Base-by-base conservation (phyloP, 2,113 vertebrate species). In the Stigmatopora nigra region DNA sequence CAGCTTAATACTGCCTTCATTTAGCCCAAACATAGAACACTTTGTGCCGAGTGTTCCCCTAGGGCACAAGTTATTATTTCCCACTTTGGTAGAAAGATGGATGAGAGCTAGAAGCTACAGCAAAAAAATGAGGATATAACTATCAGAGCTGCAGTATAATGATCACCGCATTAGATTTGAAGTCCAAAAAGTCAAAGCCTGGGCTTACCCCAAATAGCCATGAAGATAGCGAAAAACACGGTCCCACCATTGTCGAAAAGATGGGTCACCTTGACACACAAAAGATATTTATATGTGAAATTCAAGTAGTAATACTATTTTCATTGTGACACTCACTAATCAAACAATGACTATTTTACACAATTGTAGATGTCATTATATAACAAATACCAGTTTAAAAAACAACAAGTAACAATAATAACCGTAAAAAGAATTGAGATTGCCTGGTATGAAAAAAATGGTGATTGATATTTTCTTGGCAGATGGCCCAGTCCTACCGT, bases 181-280 rank as follows among this genome's bases (percentile, higher is more conserved):
- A 67, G 63, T 76, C 67, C 69, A 64, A 46, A 63, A 76, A 41
- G 38, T 41, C 38, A 41, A 48, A 64, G 64, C 20, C 41, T 63
- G 17, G 45, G 84, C 90, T 61, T 85, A 92, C 90, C 91, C 90
- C 91, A 92, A 70, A 91, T 91, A 74, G 91, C 90, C 91, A 92
- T 91, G 82, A 92, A 92, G 81, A 91, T 92, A 8, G 90, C 91
- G 58, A 91, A 90, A 79, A 91, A 92, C 63, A 92, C 91, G 20
- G 90, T 91, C 31, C 90, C 90, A 38, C 91, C 89, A 56, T 92
- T 92, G 78, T 92, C 91, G 84, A 92, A 92, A 52, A 92, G 86
- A 85, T 89, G 78, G 59, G 91, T 92, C 82, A 92, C 91, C 91
- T 92, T 64, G 16, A 80, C 77, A 76, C 44, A 75, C 57, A 80